Evolutionary conservation across 2,113 vertebrate species (phyloP), one percentile per base, ranked within the genome.

Genomic region (Gavia stellata): DNA sequence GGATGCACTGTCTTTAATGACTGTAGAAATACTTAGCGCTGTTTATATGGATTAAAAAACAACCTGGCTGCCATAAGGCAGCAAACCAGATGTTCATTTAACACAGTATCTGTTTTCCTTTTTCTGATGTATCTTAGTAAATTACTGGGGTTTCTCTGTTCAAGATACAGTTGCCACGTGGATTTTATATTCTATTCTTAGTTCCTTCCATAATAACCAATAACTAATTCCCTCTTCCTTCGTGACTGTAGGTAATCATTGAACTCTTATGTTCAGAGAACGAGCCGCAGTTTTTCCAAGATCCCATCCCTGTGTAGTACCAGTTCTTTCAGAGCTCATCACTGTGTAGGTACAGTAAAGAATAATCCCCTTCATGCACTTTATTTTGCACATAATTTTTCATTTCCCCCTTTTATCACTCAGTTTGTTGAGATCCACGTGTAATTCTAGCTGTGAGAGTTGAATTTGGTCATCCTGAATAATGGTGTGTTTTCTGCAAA

Each of bases 391-490:
- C 45, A 0, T 52, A 13, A 44, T 18, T 14, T 81, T 94, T 79
- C 2, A 2, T 67, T 87, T 73, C 12, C 40, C 5, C 2, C 17
- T 87, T 72, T 38, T 62, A 33, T 78, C 42, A 34, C 36, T 77
- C 53, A 33, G 0, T 6, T 29, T 65, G 73, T 58, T 71, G 73
- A 67, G 14, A 70, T 55, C 63, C 1, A 0, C 12, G 1, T 40
- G 40, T 83, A 58, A 34, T 83, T 62, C 17, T 18, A 44, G 31
- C 81, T 58, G 19, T 4, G 17, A 81, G 49, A 78, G 3, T 50
- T 91, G 33, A 34, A 34, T 61, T 62, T 15, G 14, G 3, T 66
- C 42, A 38, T 87, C 47, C 12, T 78, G 40, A 81, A 31, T 61
- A 52, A 55, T 11, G 23, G 10, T 0, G 0, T 17, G 1, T 75